Percentiles rank a stretch among this genome's conserved stretches.
phyloP scores from a whole-genome alignment of 2,888 invertebrate species.

The Drosophila formosana region DNA sequence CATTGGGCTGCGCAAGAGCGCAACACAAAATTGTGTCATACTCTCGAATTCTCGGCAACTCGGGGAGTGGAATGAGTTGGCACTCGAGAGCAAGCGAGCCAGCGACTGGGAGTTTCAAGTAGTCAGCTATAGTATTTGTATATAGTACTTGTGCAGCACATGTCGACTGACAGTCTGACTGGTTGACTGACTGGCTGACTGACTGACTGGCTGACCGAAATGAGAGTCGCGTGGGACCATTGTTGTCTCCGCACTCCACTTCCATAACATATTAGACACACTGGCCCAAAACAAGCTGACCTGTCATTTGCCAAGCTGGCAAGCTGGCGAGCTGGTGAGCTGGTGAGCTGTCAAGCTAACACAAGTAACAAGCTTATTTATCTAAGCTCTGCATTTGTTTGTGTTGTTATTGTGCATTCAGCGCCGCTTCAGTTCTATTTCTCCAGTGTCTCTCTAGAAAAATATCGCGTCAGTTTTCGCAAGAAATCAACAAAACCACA shows the following conservation, averaged over 20 bases:
- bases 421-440: constrained; percentile 42
- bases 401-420: constrained; percentile 27
- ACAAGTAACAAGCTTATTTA: constrained; percentile 49
- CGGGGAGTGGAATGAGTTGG: constrained; percentile 1
- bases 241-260: constrained; percentile 4
- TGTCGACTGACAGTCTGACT: constrained; percentile 35
- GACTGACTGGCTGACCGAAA: constrained; percentile 53
- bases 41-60: constrained; percentile 25
- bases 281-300: constrained; percentile 59
- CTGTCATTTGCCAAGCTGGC: constrained; percentile 50
- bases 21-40: constrained; percentile 45
- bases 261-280: constrained; percentile 10
- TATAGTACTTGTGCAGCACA: constrained; percentile 18
- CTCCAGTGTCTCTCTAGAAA: constrained; percentile 25
- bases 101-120: constrained; percentile 47
- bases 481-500: constrained; percentile 41
- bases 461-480: constrained; percentile 54
- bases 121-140: constrained; percentile 14
- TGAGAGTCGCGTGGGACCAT: constrained; percentile 71
- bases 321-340: constrained; percentile 9
- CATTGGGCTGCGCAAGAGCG: constrained; percentile 39
- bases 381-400: constrained; percentile 52
- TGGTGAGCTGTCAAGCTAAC: constrained; percentile 12
- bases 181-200: constrained; percentile 3
- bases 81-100: constrained; percentile 38